Percentiles rank a stretch among this genome's conserved stretches.
phyloP scores from a whole-genome alignment of 2,888 invertebrate genomes.

The Smittia sp. region DNA sequence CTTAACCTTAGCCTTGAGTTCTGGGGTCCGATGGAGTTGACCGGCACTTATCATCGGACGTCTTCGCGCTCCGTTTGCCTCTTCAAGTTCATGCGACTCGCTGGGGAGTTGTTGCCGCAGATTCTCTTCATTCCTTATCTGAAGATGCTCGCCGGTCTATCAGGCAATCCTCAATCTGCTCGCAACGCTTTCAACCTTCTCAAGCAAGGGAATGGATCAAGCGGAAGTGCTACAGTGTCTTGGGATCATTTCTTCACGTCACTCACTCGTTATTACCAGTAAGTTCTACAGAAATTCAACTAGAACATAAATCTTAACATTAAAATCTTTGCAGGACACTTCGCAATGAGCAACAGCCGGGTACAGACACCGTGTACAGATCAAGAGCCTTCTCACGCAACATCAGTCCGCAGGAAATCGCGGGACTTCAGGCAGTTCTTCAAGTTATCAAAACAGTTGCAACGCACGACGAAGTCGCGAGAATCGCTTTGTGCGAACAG shows the following conservation, averaged over 20 bases:
- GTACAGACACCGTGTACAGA: conserved; percentile 64
- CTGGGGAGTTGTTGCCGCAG: conserved; percentile 81
- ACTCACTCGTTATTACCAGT: conserved; percentile 69
- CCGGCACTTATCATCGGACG: conserved; percentile 48
- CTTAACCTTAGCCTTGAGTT: conserved; percentile 73
- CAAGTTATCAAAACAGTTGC: conserved; percentile 75
- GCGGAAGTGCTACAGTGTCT: conserved; percentile 60
- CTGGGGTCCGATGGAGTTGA: conserved; percentile 60
- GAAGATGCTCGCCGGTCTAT: conserved; percentile 79
- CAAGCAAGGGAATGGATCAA: conserved; percentile 61
- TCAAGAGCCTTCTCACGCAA: conserved; percentile 57
- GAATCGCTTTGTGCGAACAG: conserved; percentile 81
- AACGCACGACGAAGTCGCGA: conserved; percentile 73
- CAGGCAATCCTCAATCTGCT: conserved; percentile 73
- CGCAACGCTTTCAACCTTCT: conserved; percentile 73
- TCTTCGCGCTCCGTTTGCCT: conserved; percentile 72
- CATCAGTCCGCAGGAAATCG: conserved; percentile 77
- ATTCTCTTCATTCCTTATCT: conserved; percentile 83
- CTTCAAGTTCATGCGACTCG: conserved; percentile 85
- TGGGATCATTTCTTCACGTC: conserved; percentile 86
- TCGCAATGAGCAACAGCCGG: conserved; percentile 66
- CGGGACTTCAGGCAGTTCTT: conserved; percentile 80
- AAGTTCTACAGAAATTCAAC: conserved; percentile 45
- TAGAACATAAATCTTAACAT: neutral
- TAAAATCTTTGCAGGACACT: conserved; percentile 57